Base-by-base conservation (phyloP, 2,113 vertebrate species). In the Saccopteryx leptura region DNA sequence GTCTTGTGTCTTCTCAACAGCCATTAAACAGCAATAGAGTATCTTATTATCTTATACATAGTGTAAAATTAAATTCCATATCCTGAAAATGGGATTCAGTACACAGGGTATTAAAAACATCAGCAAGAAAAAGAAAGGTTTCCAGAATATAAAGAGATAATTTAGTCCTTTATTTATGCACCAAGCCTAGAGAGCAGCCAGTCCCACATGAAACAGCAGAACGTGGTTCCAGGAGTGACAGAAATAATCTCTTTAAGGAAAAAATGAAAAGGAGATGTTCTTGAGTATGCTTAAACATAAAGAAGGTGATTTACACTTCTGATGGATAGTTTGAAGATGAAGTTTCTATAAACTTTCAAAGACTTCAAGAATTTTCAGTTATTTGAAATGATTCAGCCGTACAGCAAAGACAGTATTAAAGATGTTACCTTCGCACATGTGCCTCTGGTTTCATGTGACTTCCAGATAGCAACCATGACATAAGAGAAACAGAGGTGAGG, bases 41-140 rank as follows among this genome's bases (percentile, higher is more conserved):
- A 71, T 63, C 24, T 75, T 72, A 71, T 58, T 48, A 9, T 52
- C 58, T 84, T 93, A 12, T 56, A 52, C 66, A 12, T 50, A 82
- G 78, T 65, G 8, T 91, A 90, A 92, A 97, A 80, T 80, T 2
- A 83, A 90, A 88, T 85, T 39, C 31, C 56, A 85, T 21, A 65
- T 81, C 26, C 10, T 71, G 50, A 91, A 14, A 91, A 39, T 28
- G 56, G 48, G 21, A 71, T 76, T 61, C 12, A 85, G 33, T 50
- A 80, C n/a, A 71, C 5, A 28, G 54, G 8, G 7, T 3, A 23
- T 94, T 92, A 80, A 90, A 92, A 74, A 48, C 10, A 52, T 26
- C 21, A 92, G 24, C 23, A 76, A 80, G 26, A n/a, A 76, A 65
- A 65, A 39, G 39, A 5, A 46, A 61, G 12, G 50, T 78, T 72